These are phyloP conservation scores for Scrobipalpa costella DNA, from an alignment of 2,888 invertebrate species.

Conservation along the genomic window DNA sequence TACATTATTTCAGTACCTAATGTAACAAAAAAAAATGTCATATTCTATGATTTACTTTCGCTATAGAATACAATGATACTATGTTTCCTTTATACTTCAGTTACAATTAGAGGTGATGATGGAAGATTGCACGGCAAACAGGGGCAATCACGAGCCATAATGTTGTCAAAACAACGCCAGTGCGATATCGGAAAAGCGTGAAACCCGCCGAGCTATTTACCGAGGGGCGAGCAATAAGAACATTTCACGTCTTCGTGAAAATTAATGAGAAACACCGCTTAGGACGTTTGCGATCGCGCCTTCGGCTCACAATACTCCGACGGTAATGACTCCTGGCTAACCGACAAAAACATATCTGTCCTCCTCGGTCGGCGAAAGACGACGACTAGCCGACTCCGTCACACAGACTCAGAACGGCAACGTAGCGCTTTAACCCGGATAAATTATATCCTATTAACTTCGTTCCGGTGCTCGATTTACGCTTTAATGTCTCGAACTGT, in stretches of 20 bases:
- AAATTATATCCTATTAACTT: constrained; percentile 80
- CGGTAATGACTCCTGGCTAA: constrained; percentile 68
- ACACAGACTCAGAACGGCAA: constrained; percentile 67
- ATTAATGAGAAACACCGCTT: constrained; percentile 76
- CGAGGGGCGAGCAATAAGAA: constrained; percentile 63
- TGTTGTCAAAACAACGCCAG: constrained; percentile 39
- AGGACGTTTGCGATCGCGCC: constrained; percentile 69
- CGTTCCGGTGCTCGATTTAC: constrained; percentile 74
- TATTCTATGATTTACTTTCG: no score
- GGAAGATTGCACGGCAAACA: constrained; percentile 5
- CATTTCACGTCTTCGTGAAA: constrained; percentile 76
- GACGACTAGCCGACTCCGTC: constrained; percentile 54
- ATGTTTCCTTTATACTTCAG: background rate
- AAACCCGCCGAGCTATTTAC: constrained; percentile 66
- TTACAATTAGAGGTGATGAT: background rate
- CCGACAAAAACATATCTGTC: constrained; percentile 65
- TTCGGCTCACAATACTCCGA: constrained; percentile 66
- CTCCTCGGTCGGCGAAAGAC: constrained; percentile 43
- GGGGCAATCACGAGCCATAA: constrained; percentile 24
- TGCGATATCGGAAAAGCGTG: constrained; percentile 45
- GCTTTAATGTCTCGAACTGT: constrained; percentile 69
- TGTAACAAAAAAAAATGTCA: no score
- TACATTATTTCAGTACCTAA: no score
- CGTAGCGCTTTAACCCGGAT: constrained; percentile 75
- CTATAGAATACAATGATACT: no score